Conservation (phyloP, 2,888 invertebrate species). For the Petrolisthes cinctipes region DNA sequence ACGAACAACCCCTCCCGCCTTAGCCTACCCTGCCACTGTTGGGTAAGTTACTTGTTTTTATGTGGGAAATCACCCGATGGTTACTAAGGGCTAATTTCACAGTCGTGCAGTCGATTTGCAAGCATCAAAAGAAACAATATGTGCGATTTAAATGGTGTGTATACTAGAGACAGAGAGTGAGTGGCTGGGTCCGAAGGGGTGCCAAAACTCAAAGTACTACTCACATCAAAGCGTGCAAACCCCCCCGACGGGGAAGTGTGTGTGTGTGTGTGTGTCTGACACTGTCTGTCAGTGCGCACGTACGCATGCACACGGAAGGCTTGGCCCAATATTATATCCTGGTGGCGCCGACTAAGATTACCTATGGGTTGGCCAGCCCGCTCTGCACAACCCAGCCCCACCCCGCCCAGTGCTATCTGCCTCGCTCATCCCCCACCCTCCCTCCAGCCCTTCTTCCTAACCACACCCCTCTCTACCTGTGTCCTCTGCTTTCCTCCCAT, state of each 20-base stretch:
- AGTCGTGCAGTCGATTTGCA: neutral
- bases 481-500: neutral
- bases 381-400: neutral
- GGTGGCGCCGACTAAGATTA: conserved; percentile 42
- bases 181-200: neutral
- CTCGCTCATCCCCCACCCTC: neutral
- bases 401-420: conserved; percentile 14
- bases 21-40: neutral
- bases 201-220: neutral
- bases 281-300: neutral
- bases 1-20: neutral
- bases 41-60: neutral
- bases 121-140: too few species aligned
- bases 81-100: neutral
- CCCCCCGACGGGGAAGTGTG: neutral
- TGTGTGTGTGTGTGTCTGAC: neutral
- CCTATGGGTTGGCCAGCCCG: conserved; percentile 25
- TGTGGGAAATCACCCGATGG: neutral
- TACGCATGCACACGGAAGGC: conserved; percentile 37
- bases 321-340: conserved; percentile 36
- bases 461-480: neutral
- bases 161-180: too few species aligned
- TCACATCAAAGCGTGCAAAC: neutral
- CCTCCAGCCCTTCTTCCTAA: conserved; percentile 7
- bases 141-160: too few species aligned